Base-by-base conservation (phyloP, 1,140 invertebrate species). In the Teleopsis dalmanni region DNA sequence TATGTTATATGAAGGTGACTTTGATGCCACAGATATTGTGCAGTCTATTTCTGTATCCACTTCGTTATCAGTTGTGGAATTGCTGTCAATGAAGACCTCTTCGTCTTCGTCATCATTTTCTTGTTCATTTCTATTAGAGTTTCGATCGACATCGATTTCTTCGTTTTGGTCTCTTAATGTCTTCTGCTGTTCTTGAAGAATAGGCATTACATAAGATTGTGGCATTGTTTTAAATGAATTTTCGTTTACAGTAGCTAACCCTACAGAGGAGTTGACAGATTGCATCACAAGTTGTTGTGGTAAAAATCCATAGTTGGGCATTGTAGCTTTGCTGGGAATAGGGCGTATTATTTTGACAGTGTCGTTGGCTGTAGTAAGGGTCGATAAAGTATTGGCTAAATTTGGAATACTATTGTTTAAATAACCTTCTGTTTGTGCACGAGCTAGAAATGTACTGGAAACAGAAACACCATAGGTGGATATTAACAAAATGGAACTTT, bases 21-120 rank as follows among this genome's bases (percentile, higher is more conserved):
- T 59, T 62, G 36, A 59, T 63, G 47, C 74, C 68, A 56, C 73
- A 54, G 57, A 69, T 10, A 56, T 56, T 31, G 58, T 60, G 53
- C 54, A 65, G 29, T 57, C 58, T 49, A 48, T 53, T 37, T 53
- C 56, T 26, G 64, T 66, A 14, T 72, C 62, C 40, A 72, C 54
- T 41, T 75, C 72, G 46, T 77, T 75, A 13, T 70, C 74, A 13
- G 47, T 52, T 18, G 62, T 65, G n/a, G n/a, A n/a, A n/a, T 61
- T 65, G 54, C 59, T 65, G n/a, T 66, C 63, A 16, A 66, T 66
- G 6, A 66, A 66, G 0, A 66, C 63, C 40, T 67, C 64, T 0
- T 62, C 50, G 43, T 67, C 64, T 36, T 67, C 62, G 1, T 64
- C 61, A 16, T 65, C 61, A 0, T 57, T 56, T 3, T 57, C 54